Evolutionary conservation across 30 jellyfish, hydroid and myxozoan species (phyloP).

Genomic region (Nemopilema nomurai): DNA sequence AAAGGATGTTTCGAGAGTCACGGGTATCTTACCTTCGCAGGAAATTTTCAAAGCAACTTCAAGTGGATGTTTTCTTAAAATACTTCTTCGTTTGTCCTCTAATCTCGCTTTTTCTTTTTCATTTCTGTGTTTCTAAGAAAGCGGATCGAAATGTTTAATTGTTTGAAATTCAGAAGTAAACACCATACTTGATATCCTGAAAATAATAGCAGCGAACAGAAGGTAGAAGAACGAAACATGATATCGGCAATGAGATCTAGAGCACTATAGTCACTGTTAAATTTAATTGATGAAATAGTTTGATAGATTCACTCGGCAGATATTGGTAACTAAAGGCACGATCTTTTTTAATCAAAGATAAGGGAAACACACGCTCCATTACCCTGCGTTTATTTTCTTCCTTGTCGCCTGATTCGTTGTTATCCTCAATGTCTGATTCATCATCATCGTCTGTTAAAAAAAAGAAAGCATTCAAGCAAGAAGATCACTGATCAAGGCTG

Average conservation of each 20-base stretch:
- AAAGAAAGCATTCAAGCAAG: too few species aligned
- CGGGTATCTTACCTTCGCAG: slow-evolving; percentile 48
- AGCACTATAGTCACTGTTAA: too few species aligned
- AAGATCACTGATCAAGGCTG: too few species aligned
- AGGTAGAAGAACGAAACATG: too few species aligned
- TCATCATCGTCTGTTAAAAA: slow-evolving; percentile 62
- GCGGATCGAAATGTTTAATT: not conserved
- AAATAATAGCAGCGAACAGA: too few species aligned
- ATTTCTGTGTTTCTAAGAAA: slow-evolving; percentile 56
- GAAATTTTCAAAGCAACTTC: slow-evolving; percentile 24
- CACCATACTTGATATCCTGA: too few species aligned
- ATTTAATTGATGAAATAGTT: too few species aligned
- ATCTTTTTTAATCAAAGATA: too few species aligned
- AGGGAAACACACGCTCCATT: too few species aligned
- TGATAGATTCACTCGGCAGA: too few species aligned
- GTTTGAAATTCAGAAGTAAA: not conserved
- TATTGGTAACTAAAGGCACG: too few species aligned
- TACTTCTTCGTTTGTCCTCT: slow-evolving; percentile 62
- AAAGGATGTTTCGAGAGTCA: not conserved
- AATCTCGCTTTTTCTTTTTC: slow-evolving; percentile 67
- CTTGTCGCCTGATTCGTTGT: slow-evolving; percentile 61
- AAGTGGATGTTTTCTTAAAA: slow-evolving; percentile 75
- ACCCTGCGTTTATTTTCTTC: slow-evolving; percentile 80
- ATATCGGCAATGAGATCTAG: too few species aligned
- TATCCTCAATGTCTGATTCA: slow-evolving; percentile 80